Percentiles rank a stretch among this genome's conserved stretches.
Conservation (phyloP, 2,113 vertebrate species). For the Chloroceryle aenea region DNA sequence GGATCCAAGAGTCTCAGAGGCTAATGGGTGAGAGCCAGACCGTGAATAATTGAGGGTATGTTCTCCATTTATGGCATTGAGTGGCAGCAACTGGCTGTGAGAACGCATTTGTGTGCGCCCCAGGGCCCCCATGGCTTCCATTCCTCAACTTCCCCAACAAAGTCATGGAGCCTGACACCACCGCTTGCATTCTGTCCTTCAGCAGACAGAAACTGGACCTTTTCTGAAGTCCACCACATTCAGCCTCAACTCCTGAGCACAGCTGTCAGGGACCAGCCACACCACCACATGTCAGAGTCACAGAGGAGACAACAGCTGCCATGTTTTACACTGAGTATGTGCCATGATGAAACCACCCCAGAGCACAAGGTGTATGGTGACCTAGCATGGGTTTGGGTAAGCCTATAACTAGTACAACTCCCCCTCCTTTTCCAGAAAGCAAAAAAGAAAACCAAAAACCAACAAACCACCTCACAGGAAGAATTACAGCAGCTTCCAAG, state of each 20-base stretch:
- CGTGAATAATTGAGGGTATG: constrained; percentile 30
- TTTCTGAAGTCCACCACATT: background rate
- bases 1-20: background rate
- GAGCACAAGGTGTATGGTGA: background rate
- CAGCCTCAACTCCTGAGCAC: background rate
- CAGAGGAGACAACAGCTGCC: background rate
- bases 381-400: background rate
- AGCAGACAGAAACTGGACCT: background rate
- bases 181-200: background rate
- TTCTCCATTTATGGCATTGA: constrained; percentile 27
- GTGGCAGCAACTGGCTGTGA: background rate
- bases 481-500: background rate
- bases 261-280: background rate
- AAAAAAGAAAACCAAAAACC: background rate
- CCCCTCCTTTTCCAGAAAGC: background rate
- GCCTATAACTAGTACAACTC: background rate
- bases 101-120: background rate
- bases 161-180: background rate
- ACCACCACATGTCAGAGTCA: background rate
- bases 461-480: background rate
- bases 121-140: background rate
- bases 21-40: background rate
- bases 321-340: background rate
- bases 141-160: background rate
- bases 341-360: background rate